Evolutionary conservation across 2,797 vertebrate genomes (phyloP).

Genomic region (Alca torda): DNA sequence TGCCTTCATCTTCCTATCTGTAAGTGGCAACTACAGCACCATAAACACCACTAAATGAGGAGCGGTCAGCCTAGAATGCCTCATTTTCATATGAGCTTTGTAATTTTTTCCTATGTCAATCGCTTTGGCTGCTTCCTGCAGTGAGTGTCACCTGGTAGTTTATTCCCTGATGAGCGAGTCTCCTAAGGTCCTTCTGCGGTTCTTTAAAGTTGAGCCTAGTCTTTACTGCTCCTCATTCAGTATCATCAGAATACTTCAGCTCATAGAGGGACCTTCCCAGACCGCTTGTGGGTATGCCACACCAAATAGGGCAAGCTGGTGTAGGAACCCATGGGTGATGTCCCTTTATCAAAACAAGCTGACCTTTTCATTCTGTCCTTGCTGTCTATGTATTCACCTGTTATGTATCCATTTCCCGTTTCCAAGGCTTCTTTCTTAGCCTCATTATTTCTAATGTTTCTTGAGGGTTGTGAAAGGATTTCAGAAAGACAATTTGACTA

Average conservation of each 20-base stretch:
- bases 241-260: not conserved
- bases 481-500: not conserved
- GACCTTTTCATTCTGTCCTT: not conserved
- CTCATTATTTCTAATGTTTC: not conserved
- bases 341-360: not conserved
- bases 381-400: not conserved
- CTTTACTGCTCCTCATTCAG: not conserved
- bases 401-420: not conserved
- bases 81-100: not conserved
- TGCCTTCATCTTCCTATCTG: not conserved
- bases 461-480: not conserved
- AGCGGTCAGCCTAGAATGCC: not conserved
- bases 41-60: not conserved
- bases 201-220: not conserved
- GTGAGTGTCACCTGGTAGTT: not conserved
- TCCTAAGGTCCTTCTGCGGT: not conserved
- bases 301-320: not conserved
- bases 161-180: not conserved
- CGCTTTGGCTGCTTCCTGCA: not conserved
- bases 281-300: rapidly evolving
- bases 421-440: not conserved
- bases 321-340: not conserved
- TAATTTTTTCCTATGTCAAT: not conserved
- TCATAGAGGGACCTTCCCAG: not conserved
- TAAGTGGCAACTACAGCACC: not conserved